Conservation (phyloP, 2,113 vertebrate genomes). For the Spea bombifrons region DNA sequence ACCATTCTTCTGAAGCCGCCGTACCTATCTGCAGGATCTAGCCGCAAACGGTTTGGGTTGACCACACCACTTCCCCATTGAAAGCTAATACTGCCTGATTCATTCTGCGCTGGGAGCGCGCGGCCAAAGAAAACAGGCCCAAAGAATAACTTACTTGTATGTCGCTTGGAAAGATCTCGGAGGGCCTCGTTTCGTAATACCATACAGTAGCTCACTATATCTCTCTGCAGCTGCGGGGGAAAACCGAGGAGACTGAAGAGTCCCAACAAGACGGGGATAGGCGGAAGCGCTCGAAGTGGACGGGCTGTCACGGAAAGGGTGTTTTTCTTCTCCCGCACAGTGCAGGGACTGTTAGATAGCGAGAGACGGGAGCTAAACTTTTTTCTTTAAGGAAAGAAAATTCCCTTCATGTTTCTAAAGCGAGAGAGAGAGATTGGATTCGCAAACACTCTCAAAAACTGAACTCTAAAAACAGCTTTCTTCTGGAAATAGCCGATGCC, state of each 20-base stretch:
- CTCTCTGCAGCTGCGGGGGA: constrained; percentile 63
- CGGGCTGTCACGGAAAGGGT: constrained; percentile 32
- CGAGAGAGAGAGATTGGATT: too few relatives aligned
- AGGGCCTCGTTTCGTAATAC: constrained; percentile 65
- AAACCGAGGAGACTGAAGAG: constrained; percentile 56
- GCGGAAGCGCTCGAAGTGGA: constrained; percentile 43
- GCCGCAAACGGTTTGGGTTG: constrained; percentile 72
- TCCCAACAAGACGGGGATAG: constrained; percentile 51
- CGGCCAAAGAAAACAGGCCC: constrained; percentile 75
- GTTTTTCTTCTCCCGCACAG: constrained; percentile 23
- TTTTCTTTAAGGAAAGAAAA: not conserved
- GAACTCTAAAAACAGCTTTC: not conserved
- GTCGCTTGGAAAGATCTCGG: constrained; percentile 64
- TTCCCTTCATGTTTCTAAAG: not conserved
- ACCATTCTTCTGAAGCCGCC: constrained; percentile 65
- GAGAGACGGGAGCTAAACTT: constrained; percentile 28
- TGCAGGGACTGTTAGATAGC: constrained; percentile 39
- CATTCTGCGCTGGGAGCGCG: constrained; percentile 59
- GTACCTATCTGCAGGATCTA: constrained; percentile 68
- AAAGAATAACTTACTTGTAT: constrained; percentile 72
- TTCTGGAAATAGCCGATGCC: not conserved
- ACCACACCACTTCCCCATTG: constrained; percentile 76
- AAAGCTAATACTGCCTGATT: constrained; percentile 77
- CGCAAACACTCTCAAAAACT: too few relatives aligned
- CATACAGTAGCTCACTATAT: constrained; percentile 73